Percentiles rank a stretch among this genome's conserved stretches.
Conservation (phyloP, 2,113 vertebrate genomes). For the Cottus gobio region DNA sequence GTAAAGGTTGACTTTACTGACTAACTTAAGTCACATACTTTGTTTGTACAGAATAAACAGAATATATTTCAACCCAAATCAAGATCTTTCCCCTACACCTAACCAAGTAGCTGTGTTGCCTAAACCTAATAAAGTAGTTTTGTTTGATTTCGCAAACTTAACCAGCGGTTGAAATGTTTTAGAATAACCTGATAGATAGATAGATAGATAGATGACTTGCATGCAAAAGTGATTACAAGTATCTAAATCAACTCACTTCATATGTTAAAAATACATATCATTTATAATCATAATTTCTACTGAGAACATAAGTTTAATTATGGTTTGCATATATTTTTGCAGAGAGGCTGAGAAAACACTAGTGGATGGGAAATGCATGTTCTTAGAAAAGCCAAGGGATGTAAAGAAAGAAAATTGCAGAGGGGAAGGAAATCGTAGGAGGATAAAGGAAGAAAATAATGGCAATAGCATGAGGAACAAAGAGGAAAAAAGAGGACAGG, state of each 20-base stretch:
- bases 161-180: no score
- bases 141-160: no score
- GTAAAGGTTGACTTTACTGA: background rate
- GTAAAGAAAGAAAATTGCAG: slow-evolving; percentile 44
- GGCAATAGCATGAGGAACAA: slow-evolving; percentile 38
- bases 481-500: slow-evolving; percentile 14
- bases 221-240: background rate
- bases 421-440: slow-evolving; percentile 5
- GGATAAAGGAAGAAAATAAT: slow-evolving; percentile 50
- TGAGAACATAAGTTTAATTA: background rate
- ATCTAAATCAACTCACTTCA: background rate
- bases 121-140: no score
- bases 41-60: no score
- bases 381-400: slow-evolving; percentile 28
- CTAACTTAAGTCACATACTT: background rate
- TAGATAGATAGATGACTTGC: no score
- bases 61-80: no score
- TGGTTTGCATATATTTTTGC: background rate
- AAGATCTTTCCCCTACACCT: no score
- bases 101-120: no score
- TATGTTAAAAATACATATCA: background rate
- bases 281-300: background rate
- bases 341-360: background rate
- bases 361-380: slow-evolving; percentile 22
- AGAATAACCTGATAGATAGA: no score